Evolutionary conservation across 2,888 invertebrate species (phyloP).

Genomic region (Trissolcus japonicus): DNA sequence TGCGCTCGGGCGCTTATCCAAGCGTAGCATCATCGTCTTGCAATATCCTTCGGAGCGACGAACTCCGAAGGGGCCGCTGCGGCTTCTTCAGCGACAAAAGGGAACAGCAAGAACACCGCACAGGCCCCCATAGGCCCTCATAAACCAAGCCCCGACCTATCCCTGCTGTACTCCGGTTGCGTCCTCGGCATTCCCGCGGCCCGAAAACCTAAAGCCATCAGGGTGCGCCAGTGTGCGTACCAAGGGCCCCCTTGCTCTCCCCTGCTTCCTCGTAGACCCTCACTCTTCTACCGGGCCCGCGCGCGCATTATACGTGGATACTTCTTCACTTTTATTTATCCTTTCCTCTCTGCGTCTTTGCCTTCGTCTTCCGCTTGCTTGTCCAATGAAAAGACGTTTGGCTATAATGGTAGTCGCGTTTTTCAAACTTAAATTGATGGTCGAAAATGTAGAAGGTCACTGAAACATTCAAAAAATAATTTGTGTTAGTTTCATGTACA

Average conservation of each 20-base stretch:
- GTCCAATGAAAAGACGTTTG: slow-evolving; percentile 23
- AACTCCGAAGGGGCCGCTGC: slow-evolving; percentile 54
- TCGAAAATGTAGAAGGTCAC: no score
- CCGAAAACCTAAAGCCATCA: slow-evolving; percentile 66
- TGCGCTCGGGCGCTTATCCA: slow-evolving; percentile 55
- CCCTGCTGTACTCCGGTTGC: slow-evolving; percentile 57
- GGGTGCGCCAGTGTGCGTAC: slow-evolving; percentile 59
- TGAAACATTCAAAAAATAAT: no score
- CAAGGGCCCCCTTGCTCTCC: slow-evolving; percentile 7
- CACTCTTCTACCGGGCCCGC: slow-evolving; percentile 7
- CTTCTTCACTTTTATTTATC: slow-evolving; percentile 42
- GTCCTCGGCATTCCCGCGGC: slow-evolving; percentile 69
- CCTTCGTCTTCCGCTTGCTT: slow-evolving; percentile 30
- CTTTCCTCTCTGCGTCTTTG: slow-evolving; percentile 24
- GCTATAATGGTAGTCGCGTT: slow-evolving; percentile 11
- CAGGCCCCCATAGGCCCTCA: slow-evolving; percentile 55
- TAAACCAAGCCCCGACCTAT: slow-evolving; percentile 68
- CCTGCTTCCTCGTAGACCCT: neutral
- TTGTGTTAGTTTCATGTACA: no score
- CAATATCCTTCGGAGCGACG: slow-evolving; percentile 57
- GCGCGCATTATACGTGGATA: slow-evolving; percentile 25
- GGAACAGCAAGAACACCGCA: slow-evolving; percentile 49
- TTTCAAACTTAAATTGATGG: neutral
- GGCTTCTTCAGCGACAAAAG: slow-evolving; percentile 55
- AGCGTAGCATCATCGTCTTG: slow-evolving; percentile 57